Evolutionary conservation across 2,797 vertebrate species (phyloP).

Genomic region (Limosa lapponica): DNA sequence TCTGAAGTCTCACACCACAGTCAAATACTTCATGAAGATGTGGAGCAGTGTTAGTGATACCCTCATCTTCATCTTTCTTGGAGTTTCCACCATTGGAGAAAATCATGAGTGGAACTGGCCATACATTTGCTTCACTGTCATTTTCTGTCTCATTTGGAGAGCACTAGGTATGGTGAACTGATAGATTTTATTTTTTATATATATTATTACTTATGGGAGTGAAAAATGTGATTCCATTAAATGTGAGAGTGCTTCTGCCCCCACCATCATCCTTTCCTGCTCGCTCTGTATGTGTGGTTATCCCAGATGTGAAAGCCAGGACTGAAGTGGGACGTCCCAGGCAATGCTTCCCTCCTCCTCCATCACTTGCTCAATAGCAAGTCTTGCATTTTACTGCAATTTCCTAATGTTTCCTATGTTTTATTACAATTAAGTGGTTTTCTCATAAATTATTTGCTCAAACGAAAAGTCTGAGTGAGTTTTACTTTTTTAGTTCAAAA

Average conservation of each 20-base stretch:
- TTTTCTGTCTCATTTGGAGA: slow-evolving; percentile 78
- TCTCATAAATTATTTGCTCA: neutral
- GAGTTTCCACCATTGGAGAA: slow-evolving; percentile 74
- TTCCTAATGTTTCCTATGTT: neutral
- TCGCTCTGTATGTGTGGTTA: accelerated
- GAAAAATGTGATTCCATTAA: neutral
- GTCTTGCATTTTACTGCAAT: neutral
- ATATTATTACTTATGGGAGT: neutral
- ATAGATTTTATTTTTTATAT: neutral
- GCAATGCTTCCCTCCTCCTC: neutral
- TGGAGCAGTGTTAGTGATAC: slow-evolving; percentile 78
- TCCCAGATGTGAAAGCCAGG: neutral
- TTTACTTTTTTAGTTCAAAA: neutral
- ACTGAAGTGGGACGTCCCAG: neutral
- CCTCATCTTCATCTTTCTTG: slow-evolving; percentile 80
- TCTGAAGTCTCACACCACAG: slow-evolving; percentile 75
- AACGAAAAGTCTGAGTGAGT: neutral
- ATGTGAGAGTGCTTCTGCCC: neutral
- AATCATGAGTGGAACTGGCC: slow-evolving; percentile 77
- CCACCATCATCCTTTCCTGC: neutral
- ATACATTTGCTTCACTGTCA: slow-evolving; percentile 74
- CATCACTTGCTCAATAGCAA: neutral
- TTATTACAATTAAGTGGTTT: neutral
- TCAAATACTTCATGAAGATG: slow-evolving; percentile 81
- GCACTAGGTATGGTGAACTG: slow-evolving; percentile 56